Base-by-base conservation (phyloP, 2,888 invertebrate species). In the Thereva nobilitata region DNA sequence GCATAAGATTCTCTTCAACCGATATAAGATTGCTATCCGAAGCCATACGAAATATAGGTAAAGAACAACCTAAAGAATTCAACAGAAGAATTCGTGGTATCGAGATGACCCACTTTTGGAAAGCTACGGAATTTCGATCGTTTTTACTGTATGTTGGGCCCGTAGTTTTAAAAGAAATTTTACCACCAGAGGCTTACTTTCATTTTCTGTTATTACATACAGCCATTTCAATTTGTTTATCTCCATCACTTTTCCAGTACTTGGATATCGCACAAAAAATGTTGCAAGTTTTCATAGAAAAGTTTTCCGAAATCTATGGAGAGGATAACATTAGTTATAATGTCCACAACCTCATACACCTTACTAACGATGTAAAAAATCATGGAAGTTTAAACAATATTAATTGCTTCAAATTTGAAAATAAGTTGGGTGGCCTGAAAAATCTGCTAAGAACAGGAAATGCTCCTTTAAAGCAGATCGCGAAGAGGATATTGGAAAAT, bases 61-160 rank as follows among this genome's bases (percentile, higher is more conserved):
- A 10, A 3, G 38, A 5, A 1, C 4, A 34, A n/a, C 59, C 66
- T 8, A 52, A 35, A 10, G 66, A 66, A 42, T 59, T 66, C 44
- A 52, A 47, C 37, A 52, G 59, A 59, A 8, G 8, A 23, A 50
- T 38, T 4, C 63, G 63, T 42, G 8, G 7, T 5, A n/a, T 67
- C 3, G 45, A 67, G 35, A 34, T 10, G 3, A 38, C 66, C 2
- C 40, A 9, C 4, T 47, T 44, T 61, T 74, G 74, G 73, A 74
- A 74, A 64, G 73, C 66, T 5, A 67, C 69, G 5, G 73, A 74
- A 68, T 72, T 44, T 54, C 66, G 72, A 23, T 57, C 61, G 8
- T 73, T 73, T 68, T 45, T 73, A 34, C 57, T 67, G 34, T 72
- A 73, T 42, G 44, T 68, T 2, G 70, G 72, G 45, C 64, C 72